Conservation (phyloP, 92 coral and sea anemone genomes). For the Epizoanthus ramosus region DNA sequence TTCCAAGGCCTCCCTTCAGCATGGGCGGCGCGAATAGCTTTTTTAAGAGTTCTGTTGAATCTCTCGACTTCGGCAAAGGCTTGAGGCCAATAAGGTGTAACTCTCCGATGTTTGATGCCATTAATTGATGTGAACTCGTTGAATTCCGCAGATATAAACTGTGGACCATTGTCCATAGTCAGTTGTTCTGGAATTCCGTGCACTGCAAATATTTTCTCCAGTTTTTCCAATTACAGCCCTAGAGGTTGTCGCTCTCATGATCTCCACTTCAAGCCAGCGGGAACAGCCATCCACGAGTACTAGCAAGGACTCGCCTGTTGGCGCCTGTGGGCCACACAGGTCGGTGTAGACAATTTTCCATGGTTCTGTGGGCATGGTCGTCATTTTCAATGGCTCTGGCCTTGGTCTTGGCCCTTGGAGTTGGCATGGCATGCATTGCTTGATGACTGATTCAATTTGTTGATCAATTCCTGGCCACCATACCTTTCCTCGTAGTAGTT, state of each 20-base stretch:
- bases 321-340: background rate
- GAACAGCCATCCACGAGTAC: slow-evolving; percentile 20
- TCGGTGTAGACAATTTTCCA: background rate
- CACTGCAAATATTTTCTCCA: slow-evolving; percentile 9
- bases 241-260: background rate
- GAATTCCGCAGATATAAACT: no score
- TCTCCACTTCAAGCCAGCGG: slow-evolving; percentile 12
- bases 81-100: no score
- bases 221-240: background rate
- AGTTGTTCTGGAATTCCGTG: slow-evolving; percentile 4
- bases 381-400: no score
- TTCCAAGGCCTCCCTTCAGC: no score
- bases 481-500: background rate
- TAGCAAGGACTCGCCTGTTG: slow-evolving; percentile 20
- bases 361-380: no score
- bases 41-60: no score
- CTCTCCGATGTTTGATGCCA: no score
- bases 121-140: no score
- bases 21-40: no score
- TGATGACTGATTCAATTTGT: background rate
- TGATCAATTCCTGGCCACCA: slow-evolving; percentile 25
- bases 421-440: slow-evolving; percentile 2
- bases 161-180: background rate
- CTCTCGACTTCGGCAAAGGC: no score
- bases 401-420: no score